Percentiles rank a stretch among this genome's conserved stretches.
phyloP scores from a whole-genome alignment of 1,140 invertebrate genomes.

The Lutraria rhynchaena region DNA sequence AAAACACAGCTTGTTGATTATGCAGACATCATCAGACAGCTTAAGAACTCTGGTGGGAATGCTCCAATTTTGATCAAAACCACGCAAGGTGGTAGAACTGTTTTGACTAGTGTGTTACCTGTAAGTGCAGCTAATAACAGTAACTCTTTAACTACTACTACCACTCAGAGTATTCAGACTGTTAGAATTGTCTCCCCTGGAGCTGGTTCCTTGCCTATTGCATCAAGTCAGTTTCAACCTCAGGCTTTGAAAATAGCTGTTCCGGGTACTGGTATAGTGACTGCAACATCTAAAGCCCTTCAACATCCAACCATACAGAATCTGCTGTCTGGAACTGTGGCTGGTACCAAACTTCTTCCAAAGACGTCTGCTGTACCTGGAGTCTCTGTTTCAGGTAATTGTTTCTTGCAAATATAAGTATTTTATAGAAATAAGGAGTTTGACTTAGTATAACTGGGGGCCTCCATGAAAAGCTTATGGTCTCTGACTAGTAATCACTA shows the following conservation, averaged over 20 bases:
- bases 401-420: too few species aligned
- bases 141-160: conserved; percentile 15
- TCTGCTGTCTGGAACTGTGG: conserved; percentile 36
- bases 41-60: conserved; percentile 22
- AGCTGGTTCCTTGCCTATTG: not conserved
- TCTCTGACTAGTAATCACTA: too few species aligned
- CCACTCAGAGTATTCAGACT: conserved; percentile 5
- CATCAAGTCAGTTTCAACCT: not conserved
- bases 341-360: conserved; percentile 14
- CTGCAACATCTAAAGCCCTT: conserved; percentile 13
- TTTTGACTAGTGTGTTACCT: conserved; percentile 50
- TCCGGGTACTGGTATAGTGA: not conserved
- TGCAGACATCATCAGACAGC: conserved; percentile 41
- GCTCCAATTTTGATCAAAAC: conserved; percentile 45
- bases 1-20: conserved; percentile 56
- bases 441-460: too few species aligned
- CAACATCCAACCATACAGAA: conserved; percentile 59
- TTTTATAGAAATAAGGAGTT: too few species aligned
- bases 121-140: conserved; percentile 12
- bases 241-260: conserved; percentile 17
- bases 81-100: conserved; percentile 52
- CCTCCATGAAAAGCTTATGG: too few species aligned
- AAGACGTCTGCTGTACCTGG: conserved; percentile 1
- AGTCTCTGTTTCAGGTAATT: too few species aligned
- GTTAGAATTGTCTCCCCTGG: conserved; percentile 28